Evolutionary conservation across 2,888 invertebrate genomes (phyloP).

Genomic region (Andrena fulva): DNA sequence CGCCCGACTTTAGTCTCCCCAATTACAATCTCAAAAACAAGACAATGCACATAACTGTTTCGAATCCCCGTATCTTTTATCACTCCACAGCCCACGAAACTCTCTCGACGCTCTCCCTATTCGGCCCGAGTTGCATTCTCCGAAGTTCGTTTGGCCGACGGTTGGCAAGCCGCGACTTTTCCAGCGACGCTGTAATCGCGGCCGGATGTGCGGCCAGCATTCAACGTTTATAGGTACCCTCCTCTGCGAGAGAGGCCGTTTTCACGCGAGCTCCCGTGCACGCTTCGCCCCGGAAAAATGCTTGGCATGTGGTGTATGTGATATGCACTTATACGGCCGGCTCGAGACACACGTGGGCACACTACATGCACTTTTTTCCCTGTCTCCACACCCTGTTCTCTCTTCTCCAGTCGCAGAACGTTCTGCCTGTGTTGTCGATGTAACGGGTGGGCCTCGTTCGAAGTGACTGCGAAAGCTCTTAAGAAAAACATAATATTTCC

Average conservation of each 20-base stretch:
- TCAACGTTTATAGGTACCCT: slow-evolving; percentile 21
- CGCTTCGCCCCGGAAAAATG: slow-evolving; percentile 51
- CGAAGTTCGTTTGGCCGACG: background rate
- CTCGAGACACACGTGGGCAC: slow-evolving; percentile 68
- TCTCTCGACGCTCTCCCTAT: slow-evolving; percentile 4
- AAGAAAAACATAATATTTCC: background rate
- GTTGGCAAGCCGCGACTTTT: background rate
- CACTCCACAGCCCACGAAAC: background rate
- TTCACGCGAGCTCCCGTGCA: slow-evolving; percentile 49
- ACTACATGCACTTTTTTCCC: slow-evolving; percentile 54
- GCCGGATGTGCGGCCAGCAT: slow-evolving; percentile 35
- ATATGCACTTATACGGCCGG: slow-evolving; percentile 75
- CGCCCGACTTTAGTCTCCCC: background rate
- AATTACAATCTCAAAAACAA: background rate
- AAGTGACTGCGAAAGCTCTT: background rate
- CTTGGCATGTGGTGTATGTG: slow-evolving; percentile 61
- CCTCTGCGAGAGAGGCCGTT: slow-evolving; percentile 25
- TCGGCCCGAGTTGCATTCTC: background rate
- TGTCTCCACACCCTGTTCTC: slow-evolving; percentile 67
- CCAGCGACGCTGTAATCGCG: slow-evolving; percentile 18
- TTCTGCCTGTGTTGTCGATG: slow-evolving; percentile 46
- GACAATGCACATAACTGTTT: background rate
- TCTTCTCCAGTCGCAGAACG: slow-evolving; percentile 54
- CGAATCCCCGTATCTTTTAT: background rate
- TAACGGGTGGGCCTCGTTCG: slow-evolving; percentile 65